These are phyloP conservation scores for Tachysurus vachellii DNA, from an alignment of 2,113 vertebrate genomes.

Conservation along the genomic window DNA sequence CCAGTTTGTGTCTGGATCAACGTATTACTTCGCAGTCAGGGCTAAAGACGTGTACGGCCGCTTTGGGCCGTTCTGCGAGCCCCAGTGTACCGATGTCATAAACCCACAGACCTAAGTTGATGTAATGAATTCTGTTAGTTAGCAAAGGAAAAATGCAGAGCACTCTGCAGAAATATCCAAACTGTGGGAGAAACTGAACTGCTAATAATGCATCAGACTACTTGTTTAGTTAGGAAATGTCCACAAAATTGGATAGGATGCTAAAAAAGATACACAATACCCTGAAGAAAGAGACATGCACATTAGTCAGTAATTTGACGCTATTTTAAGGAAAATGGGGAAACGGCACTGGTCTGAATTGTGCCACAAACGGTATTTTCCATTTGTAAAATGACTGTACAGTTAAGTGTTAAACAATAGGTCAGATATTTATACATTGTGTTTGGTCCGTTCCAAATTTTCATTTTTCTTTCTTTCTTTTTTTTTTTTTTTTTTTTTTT, in stretches of 20 bases:
- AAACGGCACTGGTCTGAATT: conserved; percentile 5
- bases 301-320: conserved; percentile 47
- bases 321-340: conserved; percentile 43
- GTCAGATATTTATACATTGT: conserved; percentile 49
- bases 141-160: conserved; percentile 5
- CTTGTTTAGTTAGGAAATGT: conserved; percentile 43
- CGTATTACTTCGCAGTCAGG: conserved; percentile 95
- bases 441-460: conserved; percentile 26
- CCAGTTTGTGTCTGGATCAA: conserved; percentile 96
- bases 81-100: conserved; percentile 96
- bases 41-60: conserved; percentile 95
- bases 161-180: conserved; percentile 16
- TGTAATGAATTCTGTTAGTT: background rate
- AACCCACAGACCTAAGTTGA: conserved; percentile 64
- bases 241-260: conserved; percentile 32
- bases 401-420: conserved; percentile 49
- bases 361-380: conserved; percentile 47
- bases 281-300: conserved; percentile 28
- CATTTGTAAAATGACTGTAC: conserved; percentile 52
- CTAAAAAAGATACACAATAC: conserved; percentile 23
- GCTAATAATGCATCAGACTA: conserved; percentile 60
- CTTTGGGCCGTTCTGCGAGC: conserved; percentile 95
- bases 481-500: background rate
- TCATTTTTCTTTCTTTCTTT: conserved; percentile 2
- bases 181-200: conserved; percentile 27